These are phyloP conservation scores for Hesperophylax magnus DNA, from an alignment of 1,140 invertebrate genomes.

Conservation along the genomic window DNA sequence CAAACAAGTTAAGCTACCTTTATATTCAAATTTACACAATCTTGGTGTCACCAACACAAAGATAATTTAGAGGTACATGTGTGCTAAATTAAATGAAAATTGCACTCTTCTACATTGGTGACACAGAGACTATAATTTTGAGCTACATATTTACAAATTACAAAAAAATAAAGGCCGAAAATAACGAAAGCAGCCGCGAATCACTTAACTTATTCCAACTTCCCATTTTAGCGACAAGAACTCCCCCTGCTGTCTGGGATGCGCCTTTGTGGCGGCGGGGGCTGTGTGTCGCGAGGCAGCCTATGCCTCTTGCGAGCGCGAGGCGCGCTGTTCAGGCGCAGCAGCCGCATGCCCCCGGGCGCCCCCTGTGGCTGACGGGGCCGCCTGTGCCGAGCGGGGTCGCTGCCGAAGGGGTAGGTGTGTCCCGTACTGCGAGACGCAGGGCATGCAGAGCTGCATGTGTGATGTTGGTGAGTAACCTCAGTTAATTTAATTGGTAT, in stretches of 20 bases:
- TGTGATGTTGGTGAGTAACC: constrained; percentile 88
- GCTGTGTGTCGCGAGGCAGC: constrained; percentile 90
- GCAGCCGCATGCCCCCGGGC: constrained; percentile 81
- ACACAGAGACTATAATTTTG: too few relatives aligned
- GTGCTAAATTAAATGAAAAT: too few relatives aligned
- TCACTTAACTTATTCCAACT: background rate
- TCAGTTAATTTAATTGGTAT: background rate
- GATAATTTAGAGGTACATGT: background rate
- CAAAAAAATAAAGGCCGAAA: too few relatives aligned
- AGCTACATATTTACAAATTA: too few relatives aligned
- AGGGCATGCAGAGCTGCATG: constrained; percentile 93
- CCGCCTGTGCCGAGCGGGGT: constrained; percentile 89
- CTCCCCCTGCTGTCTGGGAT: constrained; percentile 93
- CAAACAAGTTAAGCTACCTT: too few relatives aligned
- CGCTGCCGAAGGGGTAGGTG: constrained; percentile 89
- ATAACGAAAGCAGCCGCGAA: too few relatives aligned
- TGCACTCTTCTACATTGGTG: too few relatives aligned
- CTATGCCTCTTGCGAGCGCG: constrained; percentile 91
- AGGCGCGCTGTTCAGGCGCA: constrained; percentile 83
- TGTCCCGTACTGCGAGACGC: constrained; percentile 93
- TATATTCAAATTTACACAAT: too few relatives aligned
- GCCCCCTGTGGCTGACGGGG: constrained; percentile 89
- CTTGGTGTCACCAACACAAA: too few relatives aligned
- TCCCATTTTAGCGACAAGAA: constrained; percentile 86
- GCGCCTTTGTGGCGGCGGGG: constrained; percentile 85